Percentiles rank a stretch among this genome's conserved stretches.
Conservation (phyloP, 1,140 invertebrate species). For the Drosophila varians region DNA sequence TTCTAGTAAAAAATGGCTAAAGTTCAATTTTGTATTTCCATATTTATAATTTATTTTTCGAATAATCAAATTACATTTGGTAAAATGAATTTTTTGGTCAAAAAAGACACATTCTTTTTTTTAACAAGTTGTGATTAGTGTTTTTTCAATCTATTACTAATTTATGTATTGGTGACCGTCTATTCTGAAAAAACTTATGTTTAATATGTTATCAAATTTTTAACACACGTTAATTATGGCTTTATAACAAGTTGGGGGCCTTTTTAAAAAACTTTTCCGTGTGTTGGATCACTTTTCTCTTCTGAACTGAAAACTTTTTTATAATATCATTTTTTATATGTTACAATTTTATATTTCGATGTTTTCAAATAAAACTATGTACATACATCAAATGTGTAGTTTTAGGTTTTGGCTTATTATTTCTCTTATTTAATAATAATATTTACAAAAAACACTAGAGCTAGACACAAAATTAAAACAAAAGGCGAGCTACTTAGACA, state of each 20-base stretch:
- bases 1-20: neutral
- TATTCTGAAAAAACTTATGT: neutral
- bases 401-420: neutral
- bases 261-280: no score
- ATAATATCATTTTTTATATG: neutral
- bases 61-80: neutral
- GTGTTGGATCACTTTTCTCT: no score
- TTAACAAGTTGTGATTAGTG: neutral
- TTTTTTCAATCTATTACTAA: neutral
- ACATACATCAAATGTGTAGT: neutral
- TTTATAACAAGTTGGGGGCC: neutral
- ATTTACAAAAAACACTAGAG: constrained; percentile 30
- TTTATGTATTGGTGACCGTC: neutral
- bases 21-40: neutral
- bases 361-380: neutral
- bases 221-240: neutral
- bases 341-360: neutral
- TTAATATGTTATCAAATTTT: neutral
- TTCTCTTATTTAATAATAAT: constrained; percentile 3
- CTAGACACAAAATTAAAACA: no score
- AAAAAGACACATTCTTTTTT: neutral
- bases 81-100: neutral
- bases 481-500: constrained; percentile 40
- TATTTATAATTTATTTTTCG: neutral
- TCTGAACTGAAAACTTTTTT: neutral